phyloP scores from a whole-genome alignment of 1,140 invertebrate genomes.

The Aricia agestis region DNA sequence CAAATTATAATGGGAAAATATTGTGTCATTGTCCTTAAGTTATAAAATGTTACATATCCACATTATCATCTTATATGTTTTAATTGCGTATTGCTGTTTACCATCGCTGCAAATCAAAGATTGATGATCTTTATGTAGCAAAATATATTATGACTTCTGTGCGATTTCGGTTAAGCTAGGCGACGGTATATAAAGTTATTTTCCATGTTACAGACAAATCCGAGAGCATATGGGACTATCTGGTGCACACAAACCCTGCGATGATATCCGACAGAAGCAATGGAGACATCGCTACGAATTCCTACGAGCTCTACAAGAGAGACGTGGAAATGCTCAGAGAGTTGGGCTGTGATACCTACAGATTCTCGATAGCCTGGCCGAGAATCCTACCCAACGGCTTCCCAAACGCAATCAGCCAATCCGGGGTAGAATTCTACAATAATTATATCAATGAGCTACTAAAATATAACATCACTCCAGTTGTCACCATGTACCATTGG shows the following conservation, averaged over 20 bases:
- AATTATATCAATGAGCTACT: slow-evolving; percentile 72
- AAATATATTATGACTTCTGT: no score
- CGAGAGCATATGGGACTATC: slow-evolving; percentile 75
- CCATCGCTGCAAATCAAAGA: no score
- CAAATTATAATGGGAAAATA: no score
- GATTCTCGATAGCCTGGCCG: slow-evolving; percentile 81
- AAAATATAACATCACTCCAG: slow-evolving; percentile 51
- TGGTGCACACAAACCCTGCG: slow-evolving; percentile 37
- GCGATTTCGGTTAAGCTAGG: no score
- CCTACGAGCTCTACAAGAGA: slow-evolving; percentile 44
- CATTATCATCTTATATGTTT: no score
- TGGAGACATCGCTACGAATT: slow-evolving; percentile 42
- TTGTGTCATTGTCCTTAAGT: no score
- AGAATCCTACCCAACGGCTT: slow-evolving; percentile 77
- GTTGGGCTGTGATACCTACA: slow-evolving; percentile 62
- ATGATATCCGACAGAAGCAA: slow-evolving; percentile 36
- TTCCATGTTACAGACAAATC: slow-evolving; percentile 59
- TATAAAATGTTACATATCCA: no score
- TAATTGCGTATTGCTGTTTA: no score
- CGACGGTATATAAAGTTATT: no score
- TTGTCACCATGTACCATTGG: slow-evolving; percentile 53
- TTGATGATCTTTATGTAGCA: no score
- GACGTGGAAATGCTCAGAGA: slow-evolving; percentile 55
- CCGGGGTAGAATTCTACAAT: slow-evolving; percentile 76
- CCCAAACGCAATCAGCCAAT: slow-evolving; percentile 65